Percentiles rank a stretch among this genome's conserved stretches.
Conservation (phyloP, 2,797 vertebrate species). For the Pyrrhura leucotis region DNA sequence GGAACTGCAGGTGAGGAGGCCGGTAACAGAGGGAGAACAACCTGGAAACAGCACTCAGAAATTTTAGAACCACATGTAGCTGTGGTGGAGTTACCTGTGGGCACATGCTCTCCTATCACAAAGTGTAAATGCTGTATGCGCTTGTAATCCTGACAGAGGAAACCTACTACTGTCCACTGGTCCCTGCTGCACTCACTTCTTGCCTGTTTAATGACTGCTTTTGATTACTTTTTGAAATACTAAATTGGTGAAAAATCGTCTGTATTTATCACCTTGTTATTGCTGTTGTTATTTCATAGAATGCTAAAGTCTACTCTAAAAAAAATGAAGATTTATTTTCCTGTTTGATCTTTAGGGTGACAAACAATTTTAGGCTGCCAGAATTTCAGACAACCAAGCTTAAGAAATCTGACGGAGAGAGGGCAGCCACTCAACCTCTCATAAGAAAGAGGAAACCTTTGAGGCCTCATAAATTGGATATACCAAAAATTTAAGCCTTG, state of each 20-base stretch:
- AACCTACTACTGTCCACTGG: neutral
- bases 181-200: neutral
- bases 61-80: neutral
- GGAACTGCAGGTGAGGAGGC: neutral
- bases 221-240: neutral
- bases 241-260: neutral
- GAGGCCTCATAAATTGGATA: neutral
- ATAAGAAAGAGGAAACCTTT: neutral
- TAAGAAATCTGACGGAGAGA: neutral
- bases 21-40: neutral
- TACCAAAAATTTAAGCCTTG: neutral
- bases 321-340: neutral
- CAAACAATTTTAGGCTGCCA: neutral
- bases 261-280: neutral
- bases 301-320: neutral
- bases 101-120: neutral
- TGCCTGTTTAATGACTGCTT: neutral
- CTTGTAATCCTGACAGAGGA: neutral
- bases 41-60: neutral
- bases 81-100: neutral
- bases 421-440: neutral
- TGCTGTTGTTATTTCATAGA: neutral
- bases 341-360: neutral
- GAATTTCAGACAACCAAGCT: neutral
- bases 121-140: accelerated